Evolutionary conservation across 2,113 vertebrate species (phyloP).

Genomic region (Ifrita kowaldi): DNA sequence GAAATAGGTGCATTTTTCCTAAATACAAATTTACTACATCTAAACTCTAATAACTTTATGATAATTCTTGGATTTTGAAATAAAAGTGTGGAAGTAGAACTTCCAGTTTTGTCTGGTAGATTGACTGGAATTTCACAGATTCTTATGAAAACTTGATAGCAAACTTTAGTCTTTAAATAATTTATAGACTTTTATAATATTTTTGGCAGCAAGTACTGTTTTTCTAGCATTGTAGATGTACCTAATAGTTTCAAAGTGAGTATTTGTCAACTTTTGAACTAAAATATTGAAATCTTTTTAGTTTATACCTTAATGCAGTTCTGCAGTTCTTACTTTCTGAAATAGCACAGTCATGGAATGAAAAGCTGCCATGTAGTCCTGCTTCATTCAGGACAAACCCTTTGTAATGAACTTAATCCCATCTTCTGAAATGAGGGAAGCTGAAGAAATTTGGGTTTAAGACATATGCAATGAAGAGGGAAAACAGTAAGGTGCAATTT

Average conservation of each 20-base stretch:
- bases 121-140: neutral
- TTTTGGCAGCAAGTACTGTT: neutral
- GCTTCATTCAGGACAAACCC: neutral
- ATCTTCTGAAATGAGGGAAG: neutral
- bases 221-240: neutral
- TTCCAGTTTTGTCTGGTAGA: neutral
- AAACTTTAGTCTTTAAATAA: neutral
- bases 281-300: neutral
- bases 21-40: neutral
- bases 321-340: neutral
- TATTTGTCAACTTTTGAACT: neutral
- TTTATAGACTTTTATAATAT: neutral
- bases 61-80: neutral
- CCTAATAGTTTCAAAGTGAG: neutral
- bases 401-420: neutral
- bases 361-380: neutral
- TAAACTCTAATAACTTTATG: neutral
- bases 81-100: neutral
- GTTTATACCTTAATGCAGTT: neutral
- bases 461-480: neutral
- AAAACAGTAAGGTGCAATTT: neutral
- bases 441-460: neutral
- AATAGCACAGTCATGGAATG: neutral
- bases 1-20: neutral
- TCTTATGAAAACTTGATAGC: neutral